Conservation (phyloP, 1,140 invertebrate species). For the Panonychus citri region DNA sequence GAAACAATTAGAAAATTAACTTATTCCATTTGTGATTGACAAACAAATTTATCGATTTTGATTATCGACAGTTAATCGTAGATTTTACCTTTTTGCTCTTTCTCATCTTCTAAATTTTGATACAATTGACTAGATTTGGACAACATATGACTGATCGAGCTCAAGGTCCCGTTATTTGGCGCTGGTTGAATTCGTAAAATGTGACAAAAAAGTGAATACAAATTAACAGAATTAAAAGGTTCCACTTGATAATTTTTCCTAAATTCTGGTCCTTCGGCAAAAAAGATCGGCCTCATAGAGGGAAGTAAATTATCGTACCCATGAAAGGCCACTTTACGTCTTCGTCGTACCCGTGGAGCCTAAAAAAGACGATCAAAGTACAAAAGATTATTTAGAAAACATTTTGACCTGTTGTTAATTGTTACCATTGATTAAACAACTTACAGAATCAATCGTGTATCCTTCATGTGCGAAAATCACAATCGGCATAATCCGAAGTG, state of each 20-base stretch:
- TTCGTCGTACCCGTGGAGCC: background rate
- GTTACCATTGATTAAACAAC: conserved; percentile 2
- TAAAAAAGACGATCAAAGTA: too few species aligned
- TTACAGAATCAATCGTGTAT: conserved; percentile 19
- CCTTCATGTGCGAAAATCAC: conserved; percentile 10
- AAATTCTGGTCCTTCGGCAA: conserved; percentile 26
- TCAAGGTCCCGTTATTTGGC: conserved; percentile 21
- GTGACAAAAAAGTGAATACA: conserved; percentile 26
- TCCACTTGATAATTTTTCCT: conserved; percentile 14
- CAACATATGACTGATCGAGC: background rate
- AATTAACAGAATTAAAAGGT: conserved; percentile 23
- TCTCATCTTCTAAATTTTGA: too few species aligned
- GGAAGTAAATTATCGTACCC: conserved; percentile 20
- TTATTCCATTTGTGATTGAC: too few species aligned
- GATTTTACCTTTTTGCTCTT: too few species aligned
- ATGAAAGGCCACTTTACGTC: conserved; percentile 15
- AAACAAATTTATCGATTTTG: too few species aligned
- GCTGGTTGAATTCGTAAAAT: conserved; percentile 21
- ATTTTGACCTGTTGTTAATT: background rate
- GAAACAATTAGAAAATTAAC: too few species aligned
- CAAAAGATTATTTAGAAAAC: too few species aligned
- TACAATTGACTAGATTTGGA: background rate
- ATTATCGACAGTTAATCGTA: too few species aligned
- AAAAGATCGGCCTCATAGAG: conserved; percentile 25
- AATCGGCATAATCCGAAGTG: conserved; percentile 7